These are phyloP conservation scores for Ptyas mucosa DNA, from an alignment of 2,113 vertebrate species.

Conservation along the genomic window DNA sequence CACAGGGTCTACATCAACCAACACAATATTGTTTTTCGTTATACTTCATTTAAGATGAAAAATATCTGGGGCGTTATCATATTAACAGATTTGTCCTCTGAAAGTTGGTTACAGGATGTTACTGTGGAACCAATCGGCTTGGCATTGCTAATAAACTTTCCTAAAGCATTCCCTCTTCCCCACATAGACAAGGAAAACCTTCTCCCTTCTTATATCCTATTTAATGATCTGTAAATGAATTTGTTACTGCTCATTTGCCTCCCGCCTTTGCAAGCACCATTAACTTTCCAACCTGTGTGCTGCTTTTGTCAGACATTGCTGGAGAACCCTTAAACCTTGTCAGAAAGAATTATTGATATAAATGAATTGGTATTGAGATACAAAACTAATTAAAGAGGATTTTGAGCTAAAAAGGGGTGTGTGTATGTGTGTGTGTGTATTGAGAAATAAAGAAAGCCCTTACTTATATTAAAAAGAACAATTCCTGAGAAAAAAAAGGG, in stretches of 20 bases:
- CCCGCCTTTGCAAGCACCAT: conserved; percentile 39
- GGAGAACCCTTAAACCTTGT: conserved; percentile 48
- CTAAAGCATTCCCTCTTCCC: conserved; percentile 9
- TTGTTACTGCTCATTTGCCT: conserved; percentile 41
- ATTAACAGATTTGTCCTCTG: background rate
- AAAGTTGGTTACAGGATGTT: background rate
- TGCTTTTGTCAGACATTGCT: conserved; percentile 36
- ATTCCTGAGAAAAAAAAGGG: background rate
- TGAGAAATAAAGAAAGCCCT: background rate
- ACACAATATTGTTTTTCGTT: background rate
- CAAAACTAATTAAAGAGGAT: conserved; percentile 49
- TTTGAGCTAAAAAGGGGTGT: conserved; percentile 8
- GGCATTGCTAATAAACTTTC: background rate
- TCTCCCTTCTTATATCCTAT: conserved; percentile 32
- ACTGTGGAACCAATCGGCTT: background rate
- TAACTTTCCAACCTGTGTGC: conserved; percentile 36
- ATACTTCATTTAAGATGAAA: background rate
- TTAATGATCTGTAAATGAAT: conserved; percentile 39
- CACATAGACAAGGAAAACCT: background rate
- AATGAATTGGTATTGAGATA: conserved; percentile 31
- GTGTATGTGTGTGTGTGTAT: background rate
- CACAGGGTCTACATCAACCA: background rate
- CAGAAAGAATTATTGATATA: conserved; percentile 47
- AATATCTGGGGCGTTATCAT: background rate
- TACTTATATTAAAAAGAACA: background rate